These are phyloP conservation scores for Macropodus opercularis DNA, from an alignment of 2,797 vertebrate genomes.

Conservation along the genomic window DNA sequence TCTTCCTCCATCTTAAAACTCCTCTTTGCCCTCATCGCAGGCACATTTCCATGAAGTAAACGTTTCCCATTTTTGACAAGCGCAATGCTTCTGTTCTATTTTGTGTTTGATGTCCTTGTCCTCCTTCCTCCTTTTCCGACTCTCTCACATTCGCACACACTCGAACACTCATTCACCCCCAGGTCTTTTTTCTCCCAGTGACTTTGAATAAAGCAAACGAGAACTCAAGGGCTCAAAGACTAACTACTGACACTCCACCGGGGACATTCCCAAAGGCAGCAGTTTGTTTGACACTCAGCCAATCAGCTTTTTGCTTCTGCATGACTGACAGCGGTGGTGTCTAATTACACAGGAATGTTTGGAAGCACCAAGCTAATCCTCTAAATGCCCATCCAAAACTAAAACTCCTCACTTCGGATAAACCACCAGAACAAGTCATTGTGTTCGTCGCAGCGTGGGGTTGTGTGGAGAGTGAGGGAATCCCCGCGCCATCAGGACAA, in stretches of 20 bases:
- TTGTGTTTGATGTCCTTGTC: conserved; percentile 38
- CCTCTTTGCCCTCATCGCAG: conserved; percentile 13
- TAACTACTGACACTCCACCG: conserved; percentile 60
- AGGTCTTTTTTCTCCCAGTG: conserved; percentile 55
- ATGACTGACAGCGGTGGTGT: conserved; percentile 76
- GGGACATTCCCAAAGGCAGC: conserved; percentile 71
- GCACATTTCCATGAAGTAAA: conserved; percentile 17
- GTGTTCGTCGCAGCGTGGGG: conserved; percentile 47
- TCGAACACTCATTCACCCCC: conserved; percentile 39
- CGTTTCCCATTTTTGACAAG: conserved; percentile 6
- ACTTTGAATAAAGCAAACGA: conserved; percentile 65
- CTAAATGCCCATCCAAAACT: conserved; percentile 74
- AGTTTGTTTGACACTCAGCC: conserved; percentile 65
- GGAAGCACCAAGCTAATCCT: conserved; percentile 77
- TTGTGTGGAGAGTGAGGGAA: conserved; percentile 33
- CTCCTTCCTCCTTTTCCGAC: conserved; percentile 15
- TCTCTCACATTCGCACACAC: conserved; percentile 37
- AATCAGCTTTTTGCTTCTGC: conserved; percentile 75
- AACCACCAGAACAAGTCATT: conserved; percentile 66
- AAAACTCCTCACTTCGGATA: conserved; percentile 71
- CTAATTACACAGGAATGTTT: conserved; percentile 85
- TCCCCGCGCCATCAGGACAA: conserved; percentile 48
- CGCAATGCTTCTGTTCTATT: conserved; percentile 26
- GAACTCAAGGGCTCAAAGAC: conserved; percentile 60
- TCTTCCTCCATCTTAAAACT: neutral